phyloP scores from a whole-genome alignment of 2,888 invertebrate genomes.

The Caenorhabditis afra region DNA sequence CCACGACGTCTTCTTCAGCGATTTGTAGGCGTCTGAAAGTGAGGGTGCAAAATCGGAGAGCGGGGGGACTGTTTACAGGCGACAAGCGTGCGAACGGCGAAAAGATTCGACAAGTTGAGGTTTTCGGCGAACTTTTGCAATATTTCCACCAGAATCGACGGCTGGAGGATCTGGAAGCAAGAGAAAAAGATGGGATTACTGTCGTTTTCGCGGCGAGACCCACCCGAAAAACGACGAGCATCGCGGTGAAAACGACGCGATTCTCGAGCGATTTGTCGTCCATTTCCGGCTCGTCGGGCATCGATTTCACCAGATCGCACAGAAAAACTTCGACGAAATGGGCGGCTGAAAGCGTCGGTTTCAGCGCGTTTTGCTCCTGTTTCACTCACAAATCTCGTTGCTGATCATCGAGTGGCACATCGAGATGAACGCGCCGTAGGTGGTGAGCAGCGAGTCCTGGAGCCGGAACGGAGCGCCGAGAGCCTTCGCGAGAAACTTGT shows the following conservation, averaged over 20 bases:
- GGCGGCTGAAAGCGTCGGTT: constrained; percentile 63
- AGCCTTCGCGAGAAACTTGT: constrained; percentile 58
- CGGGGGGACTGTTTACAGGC: too few relatives aligned
- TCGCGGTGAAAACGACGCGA: constrained; percentile 63
- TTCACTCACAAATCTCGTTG: constrained; percentile 66
- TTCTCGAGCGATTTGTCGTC: constrained; percentile 71
- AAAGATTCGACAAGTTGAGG: constrained; percentile 59
- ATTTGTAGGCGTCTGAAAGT: constrained; percentile 80
- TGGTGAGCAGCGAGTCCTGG: constrained; percentile 65
- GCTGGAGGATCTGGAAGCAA: constrained; percentile 53
- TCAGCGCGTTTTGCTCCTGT: not conserved
- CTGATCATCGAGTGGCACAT: constrained; percentile 68
- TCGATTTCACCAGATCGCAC: constrained; percentile 63
- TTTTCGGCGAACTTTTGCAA: constrained; percentile 49
- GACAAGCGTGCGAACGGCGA: constrained; percentile 49
- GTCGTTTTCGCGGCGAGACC: too few relatives aligned
- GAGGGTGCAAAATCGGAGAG: too few relatives aligned
- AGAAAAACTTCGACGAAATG: constrained; percentile 70
- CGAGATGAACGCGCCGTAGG: constrained; percentile 63
- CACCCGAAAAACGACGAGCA: constrained; percentile 64
- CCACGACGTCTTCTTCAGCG: constrained; percentile 62
- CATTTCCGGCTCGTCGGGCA: constrained; percentile 50
- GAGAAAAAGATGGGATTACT: too few relatives aligned
- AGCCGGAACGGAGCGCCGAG: constrained; percentile 64
- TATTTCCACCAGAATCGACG: constrained; percentile 58